Evolutionary conservation across 2,888 invertebrate genomes (phyloP).

Genomic region (Dolichomitus sp.): DNA sequence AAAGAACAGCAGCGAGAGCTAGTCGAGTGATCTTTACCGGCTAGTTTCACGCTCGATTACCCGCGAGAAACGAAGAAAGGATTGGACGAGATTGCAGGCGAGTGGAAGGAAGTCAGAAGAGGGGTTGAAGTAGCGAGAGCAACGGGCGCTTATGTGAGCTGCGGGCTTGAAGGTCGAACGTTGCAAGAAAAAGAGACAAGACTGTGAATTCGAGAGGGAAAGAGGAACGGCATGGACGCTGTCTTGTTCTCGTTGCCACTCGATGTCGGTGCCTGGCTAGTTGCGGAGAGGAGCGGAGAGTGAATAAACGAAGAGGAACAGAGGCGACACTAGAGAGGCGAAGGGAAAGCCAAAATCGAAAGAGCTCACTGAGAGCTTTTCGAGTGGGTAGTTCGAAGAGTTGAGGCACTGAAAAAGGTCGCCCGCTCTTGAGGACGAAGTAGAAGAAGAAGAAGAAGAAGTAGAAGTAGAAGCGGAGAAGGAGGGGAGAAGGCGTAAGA

Average conservation of each 20-base stretch:
- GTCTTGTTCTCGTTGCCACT: constrained; percentile 42
- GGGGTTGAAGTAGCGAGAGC: constrained; percentile 50
- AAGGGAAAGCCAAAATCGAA: constrained; percentile 74
- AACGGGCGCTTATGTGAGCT: constrained; percentile 35
- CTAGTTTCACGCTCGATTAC: constrained; percentile 84
- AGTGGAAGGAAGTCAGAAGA: constrained; percentile 67
- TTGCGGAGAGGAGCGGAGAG: constrained; percentile 25
- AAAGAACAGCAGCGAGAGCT: constrained; percentile 58
- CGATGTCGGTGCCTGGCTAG: constrained; percentile 19
- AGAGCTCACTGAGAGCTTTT: constrained; percentile 74
- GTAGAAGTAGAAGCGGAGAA: constrained; percentile 26
- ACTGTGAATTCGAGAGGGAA: constrained; percentile 37
- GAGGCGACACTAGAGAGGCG: constrained; percentile 43
- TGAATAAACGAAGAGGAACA: constrained; percentile 29
- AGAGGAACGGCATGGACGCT: constrained; percentile 41
- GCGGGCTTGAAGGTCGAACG: constrained; percentile 53
- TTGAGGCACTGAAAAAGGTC: constrained; percentile 29
- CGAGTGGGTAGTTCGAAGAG: constrained; percentile 71
- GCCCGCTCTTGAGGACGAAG: constrained; percentile 45
- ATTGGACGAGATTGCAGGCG: constrained; percentile 79
- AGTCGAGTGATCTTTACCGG: constrained; percentile 77
- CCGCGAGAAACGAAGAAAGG: constrained; percentile 80
- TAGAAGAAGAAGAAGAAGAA: constrained; percentile 34
- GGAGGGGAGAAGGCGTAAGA: constrained; percentile 59
- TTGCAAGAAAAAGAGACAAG: constrained; percentile 46